A percentile compares a stretch with the other conserved stretches of the same genome.
phyloP scores from a whole-genome alignment of 2,113 vertebrate genomes.

The Panthera leo region DNA sequence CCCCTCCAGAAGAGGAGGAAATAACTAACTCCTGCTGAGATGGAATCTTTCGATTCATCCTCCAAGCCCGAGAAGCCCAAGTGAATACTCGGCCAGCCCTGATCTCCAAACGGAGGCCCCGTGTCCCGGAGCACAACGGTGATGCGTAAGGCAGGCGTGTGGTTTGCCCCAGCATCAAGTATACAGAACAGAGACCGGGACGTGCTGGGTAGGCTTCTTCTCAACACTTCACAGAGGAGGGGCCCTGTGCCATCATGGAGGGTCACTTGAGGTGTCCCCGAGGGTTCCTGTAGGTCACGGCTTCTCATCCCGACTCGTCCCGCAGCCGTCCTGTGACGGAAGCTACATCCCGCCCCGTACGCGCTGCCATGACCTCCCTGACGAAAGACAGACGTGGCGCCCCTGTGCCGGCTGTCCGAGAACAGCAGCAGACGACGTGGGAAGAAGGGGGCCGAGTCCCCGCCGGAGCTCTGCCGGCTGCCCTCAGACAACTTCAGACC shows the following conservation, averaged over 20 bases:
- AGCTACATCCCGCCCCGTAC: neutral
- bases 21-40: neutral
- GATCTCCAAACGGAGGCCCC: neutral
- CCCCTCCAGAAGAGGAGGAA: neutral
- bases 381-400: neutral
- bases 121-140: accelerated
- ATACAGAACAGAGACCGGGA: accelerated
- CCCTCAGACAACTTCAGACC: neutral
- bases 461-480: neutral
- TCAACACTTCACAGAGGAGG: neutral
- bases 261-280: neutral
- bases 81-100: neutral
- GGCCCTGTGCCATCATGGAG: neutral
- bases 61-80: neutral
- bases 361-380: accelerated
- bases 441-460: neutral
- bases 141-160: neutral
- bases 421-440: neutral
- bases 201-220: neutral
- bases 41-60: neutral
- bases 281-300: neutral
- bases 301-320: neutral
- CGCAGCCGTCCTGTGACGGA: neutral
- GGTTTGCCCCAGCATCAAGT: neutral
- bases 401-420: neutral